Evolutionary conservation across 2,797 vertebrate species (phyloP), one percentile per base, ranked within the genome.

Genomic region (Micrastur ruficollis): DNA sequence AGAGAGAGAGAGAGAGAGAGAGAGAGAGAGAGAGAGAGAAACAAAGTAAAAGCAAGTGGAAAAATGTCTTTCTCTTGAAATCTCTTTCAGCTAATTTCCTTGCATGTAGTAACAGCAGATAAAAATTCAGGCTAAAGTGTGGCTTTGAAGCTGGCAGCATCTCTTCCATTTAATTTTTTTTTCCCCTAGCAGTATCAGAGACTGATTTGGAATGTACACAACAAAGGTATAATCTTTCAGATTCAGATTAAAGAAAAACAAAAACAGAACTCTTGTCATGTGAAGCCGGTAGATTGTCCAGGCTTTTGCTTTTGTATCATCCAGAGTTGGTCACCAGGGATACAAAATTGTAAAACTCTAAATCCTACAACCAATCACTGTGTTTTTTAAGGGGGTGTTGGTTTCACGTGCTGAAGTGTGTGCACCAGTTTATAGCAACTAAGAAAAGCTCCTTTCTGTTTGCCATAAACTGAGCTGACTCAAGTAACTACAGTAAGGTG

Each of bases 401-500:
- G 31, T 96, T 94, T 97, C 96, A 95, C 63, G 6, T 94, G 94
- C 93, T 96, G 92, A 92, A 97, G 94, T 96, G 86, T 88, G 91
- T 96, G 96, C 90, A 91, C 81, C 95, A 97, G 94, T 95, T 97
- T 84, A 93, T 52, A 89, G 88, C 88, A 95, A 82, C 86, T 90
- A 93, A 96, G 94, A 97, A 97, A 97, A 97, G 91, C 95, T 93
- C 74, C 87, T 92, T 96, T 96, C 89, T 97, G 78, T 94, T 95
- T 97, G 91, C 76, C 87, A 96, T 97, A 96, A 96, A 97, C 97
- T 96, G 95, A 98, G 95, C 94, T 98, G 95, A 98, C 96, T 98
- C 97, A 97, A 98, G 95, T 81, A 90, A 74, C 95, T 97, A 98
- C 98, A 98, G 97, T 98, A 97, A 97, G 96, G 86, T 97, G 93